Percentiles rank a stretch among this genome's conserved stretches.
Conservation (phyloP, 2,113 vertebrate species). For the Malurus melanocephalus region DNA sequence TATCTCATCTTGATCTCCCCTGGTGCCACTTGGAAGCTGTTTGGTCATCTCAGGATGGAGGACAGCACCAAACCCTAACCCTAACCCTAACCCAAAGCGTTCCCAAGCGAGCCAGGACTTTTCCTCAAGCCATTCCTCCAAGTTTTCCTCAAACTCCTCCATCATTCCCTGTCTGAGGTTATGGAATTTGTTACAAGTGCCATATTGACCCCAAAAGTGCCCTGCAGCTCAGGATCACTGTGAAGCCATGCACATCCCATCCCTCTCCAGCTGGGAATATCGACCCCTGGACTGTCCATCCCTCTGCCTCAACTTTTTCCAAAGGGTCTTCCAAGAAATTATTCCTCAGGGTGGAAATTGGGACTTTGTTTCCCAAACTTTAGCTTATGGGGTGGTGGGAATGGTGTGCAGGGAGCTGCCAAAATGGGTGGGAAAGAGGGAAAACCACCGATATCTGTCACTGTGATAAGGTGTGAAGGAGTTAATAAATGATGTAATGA, state of each 20-base stretch:
- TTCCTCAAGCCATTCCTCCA: not conserved
- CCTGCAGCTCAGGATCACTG: not conserved
- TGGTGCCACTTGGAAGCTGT: not conserved
- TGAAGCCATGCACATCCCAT: fast-evolving
- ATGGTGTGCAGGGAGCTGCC: too few species aligned
- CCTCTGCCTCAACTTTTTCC: not conserved
- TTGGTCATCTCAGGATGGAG: too few species aligned
- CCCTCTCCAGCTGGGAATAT: not conserved
- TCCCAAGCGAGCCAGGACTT: not conserved
- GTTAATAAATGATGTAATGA: too few species aligned
- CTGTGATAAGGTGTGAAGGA: too few species aligned
- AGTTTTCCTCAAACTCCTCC: not conserved
- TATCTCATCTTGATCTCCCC: too few species aligned
- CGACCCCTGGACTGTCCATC: too few species aligned
- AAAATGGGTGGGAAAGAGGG: too few species aligned
- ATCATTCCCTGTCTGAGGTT: fast-evolving
- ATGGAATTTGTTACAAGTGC: not conserved
- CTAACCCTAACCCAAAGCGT: too few species aligned
- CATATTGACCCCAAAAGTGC: not conserved
- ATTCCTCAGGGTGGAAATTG: fast-evolving
- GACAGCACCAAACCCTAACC: not conserved
- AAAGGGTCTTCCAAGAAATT: not conserved
- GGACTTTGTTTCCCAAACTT: not conserved
- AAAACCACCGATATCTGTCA: too few species aligned
- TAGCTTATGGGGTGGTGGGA: not conserved